Base-by-base conservation (phyloP, 2,113 vertebrate species). In the Seriola dumerili region DNA sequence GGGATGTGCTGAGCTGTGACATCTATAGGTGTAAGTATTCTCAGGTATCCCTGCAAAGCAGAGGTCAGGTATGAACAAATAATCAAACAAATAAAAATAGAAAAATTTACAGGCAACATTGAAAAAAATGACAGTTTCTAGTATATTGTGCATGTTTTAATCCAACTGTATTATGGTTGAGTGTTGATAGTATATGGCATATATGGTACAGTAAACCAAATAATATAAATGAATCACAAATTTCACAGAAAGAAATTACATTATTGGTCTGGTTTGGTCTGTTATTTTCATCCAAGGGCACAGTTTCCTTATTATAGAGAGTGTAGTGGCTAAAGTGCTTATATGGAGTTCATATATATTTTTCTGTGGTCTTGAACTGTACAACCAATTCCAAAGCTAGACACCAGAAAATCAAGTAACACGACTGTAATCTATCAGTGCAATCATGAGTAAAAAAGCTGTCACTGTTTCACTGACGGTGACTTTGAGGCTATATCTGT, bases 401-500 rank as follows among this genome's bases (percentile, higher is more conserved):
- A 74, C 32, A 38, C 13, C 55, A 62, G 25, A 36, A 61, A 17
- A 46, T 11, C 55, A 32, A 68, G 14, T 4, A 54, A 69, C 32
- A 48, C 3, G 46, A 19, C 46, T 46, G 13, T 16, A 46, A 79
- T 79, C 57, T 40, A 40, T 74, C 29, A 29, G 12, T 9, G 61
- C 19, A 23, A 32, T 42, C 40, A 21, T 8, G 16, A 23, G 50
- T 36, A 50, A 57, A 62, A 52, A 54, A 55, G 59, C 55, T 17
- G 25, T 66, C 58, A 61, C 55, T 14, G 57, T 11, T 40, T 75
- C n/a, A 25, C 13, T 73, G 42, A 54, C 58, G 10, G 65, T 17
- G 44, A 70, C 46, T 69, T 64, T 6, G 68, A 76, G 61, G 25
- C 34, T 2, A 11, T 21, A 44, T 83, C 75, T 38, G 65, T 34